Evolutionary conservation across 2,888 invertebrate species (phyloP), one percentile per base, ranked within the genome.

Genomic region (Periphyllus acericola): DNA sequence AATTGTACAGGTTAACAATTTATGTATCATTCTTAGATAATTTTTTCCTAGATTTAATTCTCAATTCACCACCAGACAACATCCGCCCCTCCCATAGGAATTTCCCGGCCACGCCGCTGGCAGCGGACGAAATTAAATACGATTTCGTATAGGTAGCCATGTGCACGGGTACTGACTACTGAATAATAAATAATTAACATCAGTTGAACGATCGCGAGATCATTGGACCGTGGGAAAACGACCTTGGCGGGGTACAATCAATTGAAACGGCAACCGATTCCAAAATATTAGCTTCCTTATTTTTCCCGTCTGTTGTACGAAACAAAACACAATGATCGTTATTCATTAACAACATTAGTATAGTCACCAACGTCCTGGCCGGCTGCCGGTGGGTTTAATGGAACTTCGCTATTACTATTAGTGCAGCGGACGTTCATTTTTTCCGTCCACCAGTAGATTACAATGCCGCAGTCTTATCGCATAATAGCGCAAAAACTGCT

Each of bases 171-270:
- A 0, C 0, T 71, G 17, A 34, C 0, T 46, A 40, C 8, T 11
- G 76, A 76, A 78, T 46, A 32, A 55, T 21, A 68, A 32, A 72
- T 68, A 74, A 83, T 78, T 68, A 46, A 68, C 78, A 14, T 40
- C 79, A 40, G 86, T 86, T 80, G 86, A 86, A 86, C 80, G 80
- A 29, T 86, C 86, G 86, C 52, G 34, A 80, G 86, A 78, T 78
- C 85, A 52, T 78, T 71, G 85, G 85, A 86, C 86, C 86, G 80
- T 86, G 72, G 72, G 79, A 79, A 86, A 60, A 79, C 36, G 86
- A 80, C 86, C 86, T 86, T 86, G 86, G 79, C 79, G 72, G 86
- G 86, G 80, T 72, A 86, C 55, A 71, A 83, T 83, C 83, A 40
- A 83, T 83, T 29, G 83, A 83, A 83, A 40, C 83, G 72, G 75